Base-by-base conservation (phyloP, 2,888 invertebrate genomes). In the Erebia epiphron region DNA sequence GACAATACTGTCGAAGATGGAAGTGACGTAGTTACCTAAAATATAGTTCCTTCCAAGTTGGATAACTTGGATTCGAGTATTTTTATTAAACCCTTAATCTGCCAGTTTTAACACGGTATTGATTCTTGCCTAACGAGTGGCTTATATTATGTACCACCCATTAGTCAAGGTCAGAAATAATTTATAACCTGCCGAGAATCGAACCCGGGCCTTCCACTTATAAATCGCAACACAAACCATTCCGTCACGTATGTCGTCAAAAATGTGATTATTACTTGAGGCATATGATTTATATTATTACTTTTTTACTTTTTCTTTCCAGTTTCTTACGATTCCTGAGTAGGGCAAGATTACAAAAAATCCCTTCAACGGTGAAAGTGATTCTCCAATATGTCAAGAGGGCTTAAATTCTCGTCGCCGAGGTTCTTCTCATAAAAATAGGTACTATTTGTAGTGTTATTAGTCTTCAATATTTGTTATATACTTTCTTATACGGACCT, bases 351-450 rank as follows among this genome's bases (percentile, higher is more conserved):
- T 54, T 54, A 52, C 52, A 9, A 9, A 16, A 50, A 18, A 54
- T 54, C 54, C 18, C 54, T 54, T 54, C 18, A 18, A 54, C 18
- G 10, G 54, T 18, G 11, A 18, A 18, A 54, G 54, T 18, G 18
- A 52, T 52, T 52, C 52, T 54, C 54, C 54, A 18, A 54, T 54
- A 54, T 54, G 54, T 54, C 54, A 4, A 54, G 54, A 54, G 18
- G n/a, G 8, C 16, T 16, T 7, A 52, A 52, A 49, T 49, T 14
- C 13, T 13, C 5, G n/a, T 5, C 8, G 52, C 7, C 52, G 16
- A 52, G n/a, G 4, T n/a, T 49, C 49, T 49, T 13, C 46, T 46
- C 46, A 13, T 46, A 46, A 46, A 46, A 21, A 21, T 7, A 56
- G 21, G 10, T 21, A 56, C 21, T 18, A 9, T 21, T 56, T 5